Percentiles rank a stretch among this genome's conserved stretches.
These are phyloP conservation scores for Limnephilus lunatus DNA, from an alignment of 2,888 invertebrate species.

Conservation along the genomic window DNA sequence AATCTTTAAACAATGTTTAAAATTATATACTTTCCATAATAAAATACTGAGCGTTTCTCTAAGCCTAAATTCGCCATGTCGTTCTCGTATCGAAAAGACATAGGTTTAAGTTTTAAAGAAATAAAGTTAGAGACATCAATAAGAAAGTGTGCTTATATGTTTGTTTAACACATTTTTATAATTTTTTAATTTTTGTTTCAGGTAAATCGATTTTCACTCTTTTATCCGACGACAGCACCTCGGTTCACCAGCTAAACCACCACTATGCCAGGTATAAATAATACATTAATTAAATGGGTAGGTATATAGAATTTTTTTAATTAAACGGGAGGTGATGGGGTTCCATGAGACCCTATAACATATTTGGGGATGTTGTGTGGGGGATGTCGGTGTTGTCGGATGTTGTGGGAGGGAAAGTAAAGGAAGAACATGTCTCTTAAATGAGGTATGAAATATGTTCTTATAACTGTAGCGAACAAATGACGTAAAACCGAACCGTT, in stretches of 20 bases:
- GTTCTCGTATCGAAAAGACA: not conserved
- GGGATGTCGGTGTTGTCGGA: no score
- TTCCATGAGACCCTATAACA: no score
- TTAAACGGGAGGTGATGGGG: no score
- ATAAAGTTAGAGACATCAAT: not conserved
- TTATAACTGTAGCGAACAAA: no score
- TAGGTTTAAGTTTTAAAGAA: not conserved
- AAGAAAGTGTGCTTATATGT: not conserved
- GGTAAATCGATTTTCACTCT: not conserved
- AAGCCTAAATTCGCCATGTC: not conserved
- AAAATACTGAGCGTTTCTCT: not conserved
- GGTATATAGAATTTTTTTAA: no score
- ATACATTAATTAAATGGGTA: no score
- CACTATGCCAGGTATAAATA: not conserved
- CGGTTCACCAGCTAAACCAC: not conserved
- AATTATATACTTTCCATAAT: not conserved
- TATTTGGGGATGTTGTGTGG: no score
- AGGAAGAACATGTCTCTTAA: no score
- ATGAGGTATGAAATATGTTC: no score
- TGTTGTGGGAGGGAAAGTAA: no score
- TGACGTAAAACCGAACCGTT: not conserved
- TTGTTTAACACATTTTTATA: not conserved
- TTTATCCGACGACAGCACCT: not conserved
- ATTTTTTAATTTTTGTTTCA: not conserved
- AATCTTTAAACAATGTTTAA: no score